phyloP scores from a whole-genome alignment of 2,113 vertebrate species.

The Promerops cafer region DNA sequence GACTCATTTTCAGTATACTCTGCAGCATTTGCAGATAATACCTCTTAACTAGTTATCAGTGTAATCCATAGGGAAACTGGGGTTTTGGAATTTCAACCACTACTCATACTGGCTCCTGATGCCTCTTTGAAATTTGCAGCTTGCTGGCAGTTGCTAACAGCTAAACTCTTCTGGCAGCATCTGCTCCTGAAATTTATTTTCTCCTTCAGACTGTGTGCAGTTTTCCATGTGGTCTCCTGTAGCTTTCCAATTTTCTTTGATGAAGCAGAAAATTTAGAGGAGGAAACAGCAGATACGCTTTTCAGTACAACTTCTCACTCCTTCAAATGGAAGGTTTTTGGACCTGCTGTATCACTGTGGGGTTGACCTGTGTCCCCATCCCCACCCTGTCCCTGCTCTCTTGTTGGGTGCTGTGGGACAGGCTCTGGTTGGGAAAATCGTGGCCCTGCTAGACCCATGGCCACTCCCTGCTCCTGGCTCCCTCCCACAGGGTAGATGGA shows the following conservation, averaged over 20 bases:
- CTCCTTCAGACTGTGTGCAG: neutral
- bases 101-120: neutral
- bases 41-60: neutral
- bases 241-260: neutral
- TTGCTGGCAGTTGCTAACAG: neutral
- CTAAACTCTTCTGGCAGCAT: neutral
- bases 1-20: neutral
- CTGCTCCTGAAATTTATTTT: constrained; percentile 7
- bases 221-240: neutral
- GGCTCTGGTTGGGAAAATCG: neutral
- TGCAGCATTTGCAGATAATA: neutral
- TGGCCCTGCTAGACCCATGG: neutral
- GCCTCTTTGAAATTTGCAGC: neutral
- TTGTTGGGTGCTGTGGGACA: neutral
- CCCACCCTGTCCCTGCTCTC: neutral
- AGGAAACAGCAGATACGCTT: neutral
- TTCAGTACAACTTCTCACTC: neutral
- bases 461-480: neutral
- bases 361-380: rapidly evolving
- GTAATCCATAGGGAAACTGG: neutral
- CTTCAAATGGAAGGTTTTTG: neutral
- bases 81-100: neutral
- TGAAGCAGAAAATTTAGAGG: neutral
- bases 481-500: neutral
- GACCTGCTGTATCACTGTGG: neutral